These are phyloP conservation scores for Ptilodon capucinus DNA, from an alignment of 2,888 invertebrate genomes.

Conservation along the genomic window DNA sequence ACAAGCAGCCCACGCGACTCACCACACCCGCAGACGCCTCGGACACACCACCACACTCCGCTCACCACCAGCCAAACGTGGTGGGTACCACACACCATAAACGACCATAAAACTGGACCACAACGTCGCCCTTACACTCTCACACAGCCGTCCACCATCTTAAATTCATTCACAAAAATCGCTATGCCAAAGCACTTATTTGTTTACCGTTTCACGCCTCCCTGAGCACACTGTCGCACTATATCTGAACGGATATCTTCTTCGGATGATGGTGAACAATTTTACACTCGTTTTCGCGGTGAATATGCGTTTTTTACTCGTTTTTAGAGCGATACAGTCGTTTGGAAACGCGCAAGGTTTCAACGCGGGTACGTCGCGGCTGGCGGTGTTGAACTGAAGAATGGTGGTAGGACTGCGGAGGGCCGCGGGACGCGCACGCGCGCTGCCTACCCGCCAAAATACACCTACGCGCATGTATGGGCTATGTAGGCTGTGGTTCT, in stretches of 20 bases:
- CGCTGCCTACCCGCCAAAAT: constrained; percentile 74
- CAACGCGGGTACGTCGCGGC: constrained; percentile 45
- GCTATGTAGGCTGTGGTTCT: constrained; percentile 43
- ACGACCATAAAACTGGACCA: constrained; percentile 47
- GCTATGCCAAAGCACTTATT: constrained; percentile 65
- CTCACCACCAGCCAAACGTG: constrained; percentile 11
- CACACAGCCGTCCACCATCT: constrained; percentile 74
- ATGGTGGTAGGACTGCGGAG: constrained; percentile 80
- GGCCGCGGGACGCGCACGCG: constrained; percentile 68
- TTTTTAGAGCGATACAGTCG: constrained; percentile 64
- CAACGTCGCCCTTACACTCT: constrained; percentile 54
- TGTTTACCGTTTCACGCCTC: constrained; percentile 73
- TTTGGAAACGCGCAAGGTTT: constrained; percentile 39
- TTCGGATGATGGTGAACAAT: constrained; percentile 19
- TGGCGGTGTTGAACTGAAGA: constrained; percentile 75
- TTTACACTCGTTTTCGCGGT: constrained; percentile 43
- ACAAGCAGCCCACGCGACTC: constrained; percentile 33
- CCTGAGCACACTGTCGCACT: constrained; percentile 39
- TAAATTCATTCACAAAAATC: constrained; percentile 82
- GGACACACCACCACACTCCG: constrained; percentile 11
- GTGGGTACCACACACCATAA: constrained; percentile 31
- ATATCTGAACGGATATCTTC: constrained; percentile 31
- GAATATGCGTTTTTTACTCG: constrained; percentile 46
- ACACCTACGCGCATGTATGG: constrained; percentile 79
- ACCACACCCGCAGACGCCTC: constrained; percentile 42